Evolutionary conservation across 2,888 invertebrate species (phyloP).

Genomic region (Arge pagana): DNA sequence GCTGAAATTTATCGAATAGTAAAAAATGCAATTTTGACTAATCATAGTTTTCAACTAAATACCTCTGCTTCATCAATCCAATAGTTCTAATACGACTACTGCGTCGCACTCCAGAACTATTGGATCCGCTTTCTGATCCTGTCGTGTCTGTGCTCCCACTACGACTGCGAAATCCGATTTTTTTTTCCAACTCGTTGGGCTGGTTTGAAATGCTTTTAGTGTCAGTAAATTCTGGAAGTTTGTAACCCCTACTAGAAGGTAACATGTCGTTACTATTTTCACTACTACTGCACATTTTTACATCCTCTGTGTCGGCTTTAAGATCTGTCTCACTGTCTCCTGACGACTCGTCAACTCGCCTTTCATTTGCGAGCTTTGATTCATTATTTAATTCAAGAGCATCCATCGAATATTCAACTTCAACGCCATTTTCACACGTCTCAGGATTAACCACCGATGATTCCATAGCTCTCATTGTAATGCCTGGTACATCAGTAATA

Average conservation of each 20-base stretch:
- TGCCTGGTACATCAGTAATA: too few relatives aligned
- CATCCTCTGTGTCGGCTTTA: slow-evolving; percentile 49
- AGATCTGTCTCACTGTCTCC: slow-evolving; percentile 47
- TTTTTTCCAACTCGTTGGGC: slow-evolving; percentile 46
- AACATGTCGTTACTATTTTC: slow-evolving; percentile 66
- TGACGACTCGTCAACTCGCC: slow-evolving; percentile 34
- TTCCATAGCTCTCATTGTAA: too few relatives aligned
- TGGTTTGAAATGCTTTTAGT: slow-evolving; percentile 32
- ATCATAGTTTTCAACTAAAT: not conserved
- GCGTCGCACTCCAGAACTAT: slow-evolving; percentile 64
- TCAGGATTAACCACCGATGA: too few relatives aligned
- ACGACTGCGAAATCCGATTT: slow-evolving; percentile 48
- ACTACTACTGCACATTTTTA: slow-evolving; percentile 48
- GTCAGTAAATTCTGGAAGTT: slow-evolving; percentile 40
- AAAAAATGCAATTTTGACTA: not conserved
- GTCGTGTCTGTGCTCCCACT: slow-evolving; percentile 56
- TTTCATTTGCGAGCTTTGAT: too few relatives aligned
- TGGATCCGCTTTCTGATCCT: slow-evolving; percentile 55
- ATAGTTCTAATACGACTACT: slow-evolving; percentile 80
- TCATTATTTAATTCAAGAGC: too few relatives aligned
- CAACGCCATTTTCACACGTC: too few relatives aligned
- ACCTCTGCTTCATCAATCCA: slow-evolving; percentile 69
- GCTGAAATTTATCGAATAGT: not conserved
- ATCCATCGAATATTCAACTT: too few relatives aligned
- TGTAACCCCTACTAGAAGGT: slow-evolving; percentile 40